Conservation (phyloP, 2,113 vertebrate species). For the Zosterops hypoxanthus region DNA sequence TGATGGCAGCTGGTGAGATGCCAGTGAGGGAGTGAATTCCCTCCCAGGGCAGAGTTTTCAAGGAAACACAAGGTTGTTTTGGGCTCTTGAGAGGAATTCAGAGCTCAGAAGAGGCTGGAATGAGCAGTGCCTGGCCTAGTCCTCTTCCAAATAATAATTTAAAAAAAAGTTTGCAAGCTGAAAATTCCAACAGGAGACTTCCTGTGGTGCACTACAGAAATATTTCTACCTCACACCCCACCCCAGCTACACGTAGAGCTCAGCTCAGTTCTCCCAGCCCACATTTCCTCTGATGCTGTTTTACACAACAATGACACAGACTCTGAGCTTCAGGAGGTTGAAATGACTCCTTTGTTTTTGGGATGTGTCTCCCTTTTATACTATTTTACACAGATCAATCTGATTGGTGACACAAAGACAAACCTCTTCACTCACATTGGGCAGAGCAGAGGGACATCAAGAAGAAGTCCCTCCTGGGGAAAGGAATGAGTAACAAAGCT, state of each 20-base stretch:
- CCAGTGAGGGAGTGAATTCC: neutral
- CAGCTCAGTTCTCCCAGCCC: neutral
- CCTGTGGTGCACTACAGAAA: fast-evolving
- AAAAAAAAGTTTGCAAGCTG: neutral
- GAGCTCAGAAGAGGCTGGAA: neutral
- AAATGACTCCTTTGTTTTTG: too few relatives aligned
- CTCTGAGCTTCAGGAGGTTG: too few relatives aligned
- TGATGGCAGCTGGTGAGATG: neutral
- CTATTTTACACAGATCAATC: too few relatives aligned
- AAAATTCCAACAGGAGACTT: neutral
- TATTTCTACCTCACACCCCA: neutral
- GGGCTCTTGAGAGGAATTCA: neutral
- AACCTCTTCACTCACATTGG: too few relatives aligned
- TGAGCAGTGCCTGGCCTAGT: neutral
- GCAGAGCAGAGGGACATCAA: too few relatives aligned
- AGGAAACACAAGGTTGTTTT: neutral
- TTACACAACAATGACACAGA: too few relatives aligned
- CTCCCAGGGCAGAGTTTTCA: neutral
- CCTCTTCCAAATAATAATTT: neutral
- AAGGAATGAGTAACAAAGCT: too few relatives aligned
- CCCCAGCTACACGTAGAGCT: fast-evolving
- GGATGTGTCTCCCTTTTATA: too few relatives aligned
- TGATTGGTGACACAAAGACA: too few relatives aligned
- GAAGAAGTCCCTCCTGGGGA: too few relatives aligned
- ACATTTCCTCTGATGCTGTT: neutral